Percentiles rank a stretch among this genome's conserved stretches.
Evolutionary conservation across 2,888 invertebrate species (phyloP).

Genomic region (Trypoxylon attenuatum): DNA sequence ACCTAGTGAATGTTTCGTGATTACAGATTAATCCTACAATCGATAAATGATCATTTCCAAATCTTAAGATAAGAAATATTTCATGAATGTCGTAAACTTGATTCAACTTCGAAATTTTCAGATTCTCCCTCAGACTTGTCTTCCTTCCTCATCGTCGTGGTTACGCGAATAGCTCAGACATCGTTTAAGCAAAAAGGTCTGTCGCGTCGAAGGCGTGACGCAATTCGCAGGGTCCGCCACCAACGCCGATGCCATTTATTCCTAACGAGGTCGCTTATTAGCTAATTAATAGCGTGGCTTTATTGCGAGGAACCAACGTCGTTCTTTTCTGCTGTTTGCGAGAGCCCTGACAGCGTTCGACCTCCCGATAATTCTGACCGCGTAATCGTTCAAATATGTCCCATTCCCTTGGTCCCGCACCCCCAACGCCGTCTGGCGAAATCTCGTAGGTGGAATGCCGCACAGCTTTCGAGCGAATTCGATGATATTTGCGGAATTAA

Average conservation of each 20-base stretch:
- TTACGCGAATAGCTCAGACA: too few relatives aligned
- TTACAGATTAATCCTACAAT: too few relatives aligned
- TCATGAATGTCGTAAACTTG: too few relatives aligned
- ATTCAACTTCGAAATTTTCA: too few relatives aligned
- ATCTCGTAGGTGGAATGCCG: background rate
- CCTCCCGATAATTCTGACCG: constrained; percentile 25
- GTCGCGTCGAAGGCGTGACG: constrained; percentile 34
- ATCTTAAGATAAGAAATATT: too few relatives aligned
- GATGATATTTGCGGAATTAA: too few relatives aligned
- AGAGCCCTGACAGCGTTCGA: constrained; percentile 14
- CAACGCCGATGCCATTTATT: constrained; percentile 51
- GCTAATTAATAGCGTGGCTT: constrained; percentile 63
- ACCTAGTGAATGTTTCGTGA: too few relatives aligned
- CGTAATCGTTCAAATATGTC: constrained; percentile 39
- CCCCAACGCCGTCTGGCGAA: too few relatives aligned
- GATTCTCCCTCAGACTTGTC: background rate
- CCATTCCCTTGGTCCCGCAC: constrained; percentile 2
- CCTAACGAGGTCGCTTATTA: constrained; percentile 55
- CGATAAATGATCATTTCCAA: too few relatives aligned
- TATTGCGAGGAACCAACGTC: constrained; percentile 52
- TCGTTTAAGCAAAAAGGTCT: background rate
- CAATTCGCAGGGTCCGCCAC: constrained; percentile 43
- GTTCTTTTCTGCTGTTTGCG: constrained; percentile 17
- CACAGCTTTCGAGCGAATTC: background rate
- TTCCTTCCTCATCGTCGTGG: background rate